These are phyloP conservation scores for Remorina albescens DNA, from an alignment of 2,797 vertebrate species.

Conservation along the genomic window DNA sequence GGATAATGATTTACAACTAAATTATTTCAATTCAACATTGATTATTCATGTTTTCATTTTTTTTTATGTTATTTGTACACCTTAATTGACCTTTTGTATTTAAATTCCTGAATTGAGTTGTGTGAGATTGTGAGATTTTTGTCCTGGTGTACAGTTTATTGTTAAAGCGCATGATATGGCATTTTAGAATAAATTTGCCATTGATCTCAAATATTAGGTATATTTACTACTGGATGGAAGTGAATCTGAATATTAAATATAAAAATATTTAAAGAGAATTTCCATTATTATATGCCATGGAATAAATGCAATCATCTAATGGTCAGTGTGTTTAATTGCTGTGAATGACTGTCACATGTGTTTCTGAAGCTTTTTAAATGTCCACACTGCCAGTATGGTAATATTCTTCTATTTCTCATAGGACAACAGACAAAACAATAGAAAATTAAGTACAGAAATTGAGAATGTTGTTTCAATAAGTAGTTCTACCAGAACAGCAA, in stretches of 20 bases:
- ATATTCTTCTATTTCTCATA: background rate
- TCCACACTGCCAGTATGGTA: background rate
- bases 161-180: constrained; percentile 6
- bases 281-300: constrained; percentile 60
- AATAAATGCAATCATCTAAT: constrained; percentile 64
- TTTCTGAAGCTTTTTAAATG: background rate
- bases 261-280: constrained; percentile 64
- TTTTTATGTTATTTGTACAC: constrained; percentile 29
- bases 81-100: constrained; percentile 21
- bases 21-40: constrained; percentile 28
- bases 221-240: constrained; percentile 47
- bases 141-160: constrained; percentile 3
- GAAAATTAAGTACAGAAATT: background rate
- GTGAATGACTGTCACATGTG: background rate
- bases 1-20: constrained; percentile 36
- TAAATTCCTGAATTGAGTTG: background rate
- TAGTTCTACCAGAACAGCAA: no score
- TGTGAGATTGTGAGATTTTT: background rate
- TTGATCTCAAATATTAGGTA: constrained; percentile 36
- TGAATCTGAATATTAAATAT: constrained; percentile 35
- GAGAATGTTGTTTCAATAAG: no score
- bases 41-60: background rate
- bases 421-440: background rate
- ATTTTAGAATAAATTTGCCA: constrained; percentile 31
- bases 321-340: background rate